Percentiles rank a stretch among this genome's conserved stretches.
phyloP scores from a whole-genome alignment of 2,888 invertebrate species.

The Heliconius sara region DNA sequence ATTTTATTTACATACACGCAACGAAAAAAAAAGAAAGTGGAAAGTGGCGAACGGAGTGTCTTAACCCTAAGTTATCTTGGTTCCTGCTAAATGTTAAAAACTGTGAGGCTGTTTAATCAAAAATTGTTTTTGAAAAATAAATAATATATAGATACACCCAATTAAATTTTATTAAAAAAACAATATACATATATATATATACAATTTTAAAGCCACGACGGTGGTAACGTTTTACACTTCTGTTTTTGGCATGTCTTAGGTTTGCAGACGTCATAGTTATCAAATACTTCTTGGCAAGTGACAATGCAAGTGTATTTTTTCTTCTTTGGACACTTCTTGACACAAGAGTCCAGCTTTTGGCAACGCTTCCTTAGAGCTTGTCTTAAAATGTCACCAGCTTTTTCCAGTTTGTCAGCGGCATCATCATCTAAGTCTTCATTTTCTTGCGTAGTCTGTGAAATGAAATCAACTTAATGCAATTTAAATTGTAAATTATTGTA shows the following conservation, averaged over 20 bases:
- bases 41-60: background rate
- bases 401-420: constrained; percentile 43
- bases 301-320: constrained; percentile 46
- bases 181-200: too few species aligned
- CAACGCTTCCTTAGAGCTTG: constrained; percentile 56
- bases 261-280: constrained; percentile 52
- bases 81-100: background rate
- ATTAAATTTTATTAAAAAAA: constrained; percentile 19
- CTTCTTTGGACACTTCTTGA: constrained; percentile 51
- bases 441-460: constrained; percentile 48
- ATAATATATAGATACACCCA: background rate
- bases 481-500: background rate
- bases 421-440: constrained; percentile 46
- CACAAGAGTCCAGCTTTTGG: constrained; percentile 50
- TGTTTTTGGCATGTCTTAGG: constrained; percentile 48
- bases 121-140: background rate
- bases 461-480: background rate
- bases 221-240: constrained; percentile 58
- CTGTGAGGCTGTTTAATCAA: background rate
- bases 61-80: background rate
- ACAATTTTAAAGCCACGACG: constrained; percentile 43
- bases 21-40: background rate
- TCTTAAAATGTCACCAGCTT: constrained; percentile 48
- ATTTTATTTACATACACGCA: too few species aligned
- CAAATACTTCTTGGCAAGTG: constrained; percentile 53